phyloP scores from a whole-genome alignment of 2,113 vertebrate species.

The Tautogolabrus adspersus region DNA sequence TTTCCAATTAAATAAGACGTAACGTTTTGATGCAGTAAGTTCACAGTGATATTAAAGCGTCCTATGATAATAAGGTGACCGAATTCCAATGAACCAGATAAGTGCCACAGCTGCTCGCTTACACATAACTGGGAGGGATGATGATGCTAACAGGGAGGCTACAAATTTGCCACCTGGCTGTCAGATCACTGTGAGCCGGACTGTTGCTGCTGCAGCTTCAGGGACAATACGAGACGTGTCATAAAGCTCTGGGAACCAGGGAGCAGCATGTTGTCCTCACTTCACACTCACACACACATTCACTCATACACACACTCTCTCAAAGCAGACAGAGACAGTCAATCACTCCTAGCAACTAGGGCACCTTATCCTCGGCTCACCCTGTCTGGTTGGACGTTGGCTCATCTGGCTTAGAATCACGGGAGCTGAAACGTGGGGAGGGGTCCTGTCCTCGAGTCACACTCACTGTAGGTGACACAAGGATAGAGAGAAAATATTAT shows the following conservation, averaged over 20 bases:
- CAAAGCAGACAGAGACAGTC: constrained; percentile 58
- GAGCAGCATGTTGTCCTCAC: constrained; percentile 42
- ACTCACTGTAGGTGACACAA: constrained; percentile 30
- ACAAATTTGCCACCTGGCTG: constrained; percentile 62
- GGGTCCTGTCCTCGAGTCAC: constrained; percentile 58
- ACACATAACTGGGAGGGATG: constrained; percentile 33
- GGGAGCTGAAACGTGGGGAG: constrained; percentile 48
- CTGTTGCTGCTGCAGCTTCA: constrained; percentile 30
- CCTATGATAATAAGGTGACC: not conserved
- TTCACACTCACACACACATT: constrained; percentile 30
- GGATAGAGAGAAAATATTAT: constrained; percentile 29
- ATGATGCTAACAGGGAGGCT: constrained; percentile 51
- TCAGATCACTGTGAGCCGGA: constrained; percentile 46
- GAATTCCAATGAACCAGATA: not conserved
- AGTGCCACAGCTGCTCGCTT: constrained; percentile 10
- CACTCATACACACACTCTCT: constrained; percentile 11
- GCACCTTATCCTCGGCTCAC: constrained; percentile 72
- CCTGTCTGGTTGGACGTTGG: constrained; percentile 47
- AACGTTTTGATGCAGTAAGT: not conserved
- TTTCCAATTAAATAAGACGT: not conserved
- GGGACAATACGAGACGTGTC: constrained; percentile 47
- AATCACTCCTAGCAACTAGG: constrained; percentile 73
- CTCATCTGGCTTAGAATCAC: constrained; percentile 61
- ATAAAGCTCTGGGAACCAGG: constrained; percentile 60
- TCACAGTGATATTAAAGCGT: not conserved